A percentile compares a stretch with the other conserved stretches of the same genome.
These are phyloP conservation scores for Anas platyrhynchos DNA, from an alignment of 2,113 vertebrate species.

Conservation along the genomic window DNA sequence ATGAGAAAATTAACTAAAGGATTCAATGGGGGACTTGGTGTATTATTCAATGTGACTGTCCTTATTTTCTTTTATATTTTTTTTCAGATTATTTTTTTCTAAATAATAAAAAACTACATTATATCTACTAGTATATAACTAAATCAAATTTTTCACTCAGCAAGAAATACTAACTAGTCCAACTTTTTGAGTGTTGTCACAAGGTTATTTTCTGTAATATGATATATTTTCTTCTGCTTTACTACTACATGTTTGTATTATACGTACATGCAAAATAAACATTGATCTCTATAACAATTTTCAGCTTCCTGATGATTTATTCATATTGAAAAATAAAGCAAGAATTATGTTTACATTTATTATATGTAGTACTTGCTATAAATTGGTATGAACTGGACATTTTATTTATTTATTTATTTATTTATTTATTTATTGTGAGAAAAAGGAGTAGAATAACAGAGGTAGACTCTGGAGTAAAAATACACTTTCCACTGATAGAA, in stretches of 20 bases:
- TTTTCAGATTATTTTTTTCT: background rate
- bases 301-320: background rate
- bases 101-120: background rate
- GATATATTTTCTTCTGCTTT: background rate
- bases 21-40: background rate
- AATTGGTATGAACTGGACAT: background rate
- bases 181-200: background rate
- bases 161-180: background rate
- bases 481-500: background rate
- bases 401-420: background rate
- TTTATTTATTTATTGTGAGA: too few relatives aligned
- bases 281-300: background rate
- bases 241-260: background rate
- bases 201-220: background rate
- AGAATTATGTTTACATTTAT: background rate
- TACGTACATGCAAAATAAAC: background rate
- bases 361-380: background rate
- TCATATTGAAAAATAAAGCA: background rate
- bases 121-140: background rate
- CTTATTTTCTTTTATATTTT: background rate
- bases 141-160: background rate
- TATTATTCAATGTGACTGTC: background rate
- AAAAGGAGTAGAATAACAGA: too few relatives aligned
- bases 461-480: too few relatives aligned
- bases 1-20: slow-evolving; percentile 37